These are phyloP conservation scores for Elegia similella DNA, from an alignment of 2,888 invertebrate species.

Conservation along the genomic window DNA sequence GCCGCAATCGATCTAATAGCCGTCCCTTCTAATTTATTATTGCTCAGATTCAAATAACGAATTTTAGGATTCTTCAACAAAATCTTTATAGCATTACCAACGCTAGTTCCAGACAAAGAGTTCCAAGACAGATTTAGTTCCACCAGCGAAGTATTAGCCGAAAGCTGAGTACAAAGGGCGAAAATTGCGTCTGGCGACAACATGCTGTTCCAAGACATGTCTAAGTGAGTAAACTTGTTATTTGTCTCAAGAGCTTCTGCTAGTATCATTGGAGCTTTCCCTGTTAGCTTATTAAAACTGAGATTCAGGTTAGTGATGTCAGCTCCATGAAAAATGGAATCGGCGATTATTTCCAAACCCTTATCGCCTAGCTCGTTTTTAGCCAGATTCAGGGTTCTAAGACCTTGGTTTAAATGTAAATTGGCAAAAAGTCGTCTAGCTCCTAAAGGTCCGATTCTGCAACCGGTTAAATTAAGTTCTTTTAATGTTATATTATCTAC, in stretches of 20 bases:
- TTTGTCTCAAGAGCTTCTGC: conserved; percentile 27
- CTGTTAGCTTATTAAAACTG: conserved; percentile 18
- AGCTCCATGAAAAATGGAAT: conserved; percentile 31
- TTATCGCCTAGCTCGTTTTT: conserved; percentile 35
- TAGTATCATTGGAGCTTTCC: conserved; percentile 7
- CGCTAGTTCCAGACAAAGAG: conserved; percentile 28
- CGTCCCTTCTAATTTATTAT: conserved; percentile 34
- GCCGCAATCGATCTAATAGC: conserved; percentile 32
- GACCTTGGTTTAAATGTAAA: conserved; percentile 31
- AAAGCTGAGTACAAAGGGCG: conserved; percentile 26
- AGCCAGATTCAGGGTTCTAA: conserved; percentile 33
- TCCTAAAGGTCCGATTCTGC: conserved; percentile 38
- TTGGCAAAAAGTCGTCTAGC: conserved; percentile 29
- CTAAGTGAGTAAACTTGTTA: conserved; percentile 35
- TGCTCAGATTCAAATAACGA: conserved; percentile 32
- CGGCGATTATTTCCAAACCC: conserved; percentile 34
- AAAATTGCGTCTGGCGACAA: conserved; percentile 31
- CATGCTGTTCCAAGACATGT: conserved; percentile 43
- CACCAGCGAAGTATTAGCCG: conserved; percentile 21
- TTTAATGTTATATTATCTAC: conserved; percentile 32
- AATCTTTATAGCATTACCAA: conserved; percentile 31
- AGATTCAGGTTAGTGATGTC: conserved; percentile 23
- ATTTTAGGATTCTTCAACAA: conserved; percentile 31
- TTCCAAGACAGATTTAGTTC: conserved; percentile 44
- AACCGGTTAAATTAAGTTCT: conserved; percentile 39